These are phyloP conservation scores for Stegastes partitus DNA, from an alignment of 2,113 vertebrate species.

Conservation along the genomic window DNA sequence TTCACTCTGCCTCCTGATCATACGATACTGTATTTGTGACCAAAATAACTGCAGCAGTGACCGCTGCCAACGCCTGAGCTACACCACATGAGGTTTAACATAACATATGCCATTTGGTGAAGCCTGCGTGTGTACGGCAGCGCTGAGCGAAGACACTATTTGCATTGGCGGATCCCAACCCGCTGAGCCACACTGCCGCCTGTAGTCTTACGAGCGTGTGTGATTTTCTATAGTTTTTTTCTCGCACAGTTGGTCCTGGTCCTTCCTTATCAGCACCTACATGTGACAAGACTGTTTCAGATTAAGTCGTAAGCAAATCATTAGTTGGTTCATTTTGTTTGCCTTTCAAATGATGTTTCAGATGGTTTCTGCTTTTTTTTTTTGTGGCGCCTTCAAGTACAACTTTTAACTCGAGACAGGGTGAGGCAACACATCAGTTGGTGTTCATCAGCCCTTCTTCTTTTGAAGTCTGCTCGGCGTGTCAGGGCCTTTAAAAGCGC, in stretches of 20 bases:
- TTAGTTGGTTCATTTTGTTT: neutral
- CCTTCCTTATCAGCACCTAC: neutral
- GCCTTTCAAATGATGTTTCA: neutral
- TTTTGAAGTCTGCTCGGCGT: slow-evolving; percentile 12
- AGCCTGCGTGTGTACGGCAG: slow-evolving; percentile 8
- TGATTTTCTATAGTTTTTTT: neutral
- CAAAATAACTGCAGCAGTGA: slow-evolving; percentile 41
- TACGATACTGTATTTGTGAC: slow-evolving; percentile 41
- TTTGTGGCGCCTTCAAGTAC: neutral
- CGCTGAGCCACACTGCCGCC: neutral
- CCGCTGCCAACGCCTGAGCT: slow-evolving; percentile 35
- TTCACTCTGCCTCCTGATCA: slow-evolving; percentile 21
- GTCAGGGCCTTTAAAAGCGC: neutral
- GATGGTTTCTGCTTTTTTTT: neutral
- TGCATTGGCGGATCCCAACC: slow-evolving; percentile 2
- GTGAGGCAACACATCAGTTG: neutral
- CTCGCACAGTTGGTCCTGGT: neutral
- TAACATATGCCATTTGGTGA: slow-evolving; percentile 54
- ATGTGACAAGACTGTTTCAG: neutral
- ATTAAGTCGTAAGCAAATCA: neutral
- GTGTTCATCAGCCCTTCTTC: neutral
- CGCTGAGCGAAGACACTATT: slow-evolving; percentile 24
- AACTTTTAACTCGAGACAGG: neutral
- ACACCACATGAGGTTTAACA: slow-evolving; percentile 36
- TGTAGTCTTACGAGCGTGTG: neutral